A percentile compares a stretch with the other conserved stretches of the same genome.
These are phyloP conservation scores for Drosophila tripunctata DNA, from an alignment of 2,888 invertebrate genomes.

Conservation along the genomic window DNA sequence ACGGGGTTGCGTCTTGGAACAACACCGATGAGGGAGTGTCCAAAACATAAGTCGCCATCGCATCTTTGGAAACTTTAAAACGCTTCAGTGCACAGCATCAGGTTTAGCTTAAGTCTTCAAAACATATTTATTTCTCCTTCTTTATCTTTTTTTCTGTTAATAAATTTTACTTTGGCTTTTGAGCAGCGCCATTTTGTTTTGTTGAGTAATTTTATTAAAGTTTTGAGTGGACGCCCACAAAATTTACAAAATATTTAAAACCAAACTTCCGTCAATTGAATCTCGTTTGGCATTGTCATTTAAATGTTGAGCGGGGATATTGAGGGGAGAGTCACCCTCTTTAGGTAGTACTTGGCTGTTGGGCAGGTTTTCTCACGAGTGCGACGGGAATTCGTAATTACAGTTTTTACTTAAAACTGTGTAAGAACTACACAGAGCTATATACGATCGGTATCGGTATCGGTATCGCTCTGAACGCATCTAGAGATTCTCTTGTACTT, in stretches of 20 bases:
- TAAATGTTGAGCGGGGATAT: conserved; percentile 41
- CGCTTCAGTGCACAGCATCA: conserved; percentile 61
- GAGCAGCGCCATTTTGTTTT: conserved; percentile 65
- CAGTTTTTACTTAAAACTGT: conserved; percentile 53
- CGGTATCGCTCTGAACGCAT: conserved; percentile 46
- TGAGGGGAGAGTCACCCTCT: conserved; percentile 24
- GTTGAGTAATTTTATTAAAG: conserved; percentile 49
- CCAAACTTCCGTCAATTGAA: conserved; percentile 70
- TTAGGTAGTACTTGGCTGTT: conserved; percentile 5
- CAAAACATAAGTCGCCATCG: conserved; percentile 57
- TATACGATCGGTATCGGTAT: conserved; percentile 19
- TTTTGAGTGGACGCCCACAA: conserved; percentile 69
- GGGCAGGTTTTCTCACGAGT: conserved; percentile 69
- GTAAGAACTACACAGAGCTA: conserved; percentile 24
- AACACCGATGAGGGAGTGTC: conserved; percentile 66
- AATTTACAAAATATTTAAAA: conserved; percentile 79
- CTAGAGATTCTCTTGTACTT: conserved; percentile 50
- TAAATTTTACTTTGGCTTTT: conserved; percentile 13
- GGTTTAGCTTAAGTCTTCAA: conserved; percentile 24
- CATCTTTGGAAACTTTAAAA: conserved; percentile 42
- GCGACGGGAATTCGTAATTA: conserved; percentile 59
- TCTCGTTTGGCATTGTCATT: conserved; percentile 61
- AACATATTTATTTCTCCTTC: neutral
- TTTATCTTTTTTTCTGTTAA: neutral
- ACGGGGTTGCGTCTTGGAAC: conserved; percentile 32